Evolutionary conservation across 2,888 invertebrate species (phyloP), one percentile per base, ranked within the genome.

Genomic region (Andrena marginata): DNA sequence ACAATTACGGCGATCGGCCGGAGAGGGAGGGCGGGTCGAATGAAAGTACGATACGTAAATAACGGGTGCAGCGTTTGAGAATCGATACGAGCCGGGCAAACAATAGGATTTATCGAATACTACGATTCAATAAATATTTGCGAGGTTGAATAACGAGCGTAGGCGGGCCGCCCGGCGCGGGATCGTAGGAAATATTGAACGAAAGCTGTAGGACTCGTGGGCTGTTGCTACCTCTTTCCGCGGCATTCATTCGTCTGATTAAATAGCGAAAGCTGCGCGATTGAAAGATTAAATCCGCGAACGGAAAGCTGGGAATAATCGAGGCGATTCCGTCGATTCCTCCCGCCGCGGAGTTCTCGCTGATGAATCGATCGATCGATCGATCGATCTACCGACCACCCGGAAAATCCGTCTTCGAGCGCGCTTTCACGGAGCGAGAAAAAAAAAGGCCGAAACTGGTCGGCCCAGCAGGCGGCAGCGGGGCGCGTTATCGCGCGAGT

Each of bases 401-500:
- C 56, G 23, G 35, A 54, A 42, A 51, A 78, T 80, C 71, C 31
- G 67, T 67, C 67, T 67, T 67, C 67, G 31, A 31, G 31, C 49
- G 20, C 2, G 31, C 20, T 67, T 49, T 67, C 51, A 13, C 16
- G 33, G 23, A 26, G 31, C 8, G 16, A 6, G n/a, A n/a, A n/a
- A 35, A 29, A 59, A 59, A 29, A 23, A 20, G 7, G 2, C 4
- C 33, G 49, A 8, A 10, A 20, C 20, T 23, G 35, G 29, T 20
- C 23, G n/a, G 13, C 13, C 13, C 26, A 51, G 63, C 68, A 31
- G 20, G 35, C 20, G 56, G 10, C 33, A 59, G 33, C 63, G 54
- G 42, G 54, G 51, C 64, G 59, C 56, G 67, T 72, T 80, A 54
- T 68, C 69, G 65, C 60, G 64, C 78, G 64, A 74, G 64, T 77